These are phyloP conservation scores for Actinernus sp. DNA, from an alignment of 92 coral and sea anemone species.

Conservation along the genomic window DNA sequence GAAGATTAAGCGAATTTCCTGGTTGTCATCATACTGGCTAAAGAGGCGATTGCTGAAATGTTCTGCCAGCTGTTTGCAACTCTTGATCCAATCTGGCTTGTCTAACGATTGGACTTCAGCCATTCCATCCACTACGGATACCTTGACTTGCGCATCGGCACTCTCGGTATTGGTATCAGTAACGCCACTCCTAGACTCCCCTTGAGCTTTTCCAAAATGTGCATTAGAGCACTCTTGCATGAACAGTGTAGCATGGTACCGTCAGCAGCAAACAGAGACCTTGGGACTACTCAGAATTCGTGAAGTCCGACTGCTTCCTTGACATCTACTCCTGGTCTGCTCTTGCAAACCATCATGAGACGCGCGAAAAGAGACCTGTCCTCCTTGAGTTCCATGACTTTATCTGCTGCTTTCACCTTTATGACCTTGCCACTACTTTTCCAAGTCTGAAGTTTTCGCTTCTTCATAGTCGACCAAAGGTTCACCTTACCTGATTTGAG, in stretches of 20 bases:
- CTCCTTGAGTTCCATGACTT: slow-evolving; percentile 38
- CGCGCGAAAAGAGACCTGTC: slow-evolving; percentile 51
- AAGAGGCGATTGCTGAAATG: slow-evolving; percentile 26
- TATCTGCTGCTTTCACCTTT: slow-evolving; percentile 8
- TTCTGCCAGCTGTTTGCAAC: slow-evolving; percentile 48
- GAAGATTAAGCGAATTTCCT: slow-evolving; percentile 42
- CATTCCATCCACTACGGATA: slow-evolving; percentile 61
- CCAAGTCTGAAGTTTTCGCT: slow-evolving; percentile 41
- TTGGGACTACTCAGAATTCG: slow-evolving; percentile 33
- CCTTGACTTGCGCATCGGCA: too few species aligned
- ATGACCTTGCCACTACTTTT: slow-evolving; percentile 9
- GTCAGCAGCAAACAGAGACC: slow-evolving; percentile 30
- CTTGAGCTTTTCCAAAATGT: slow-evolving; percentile 3
- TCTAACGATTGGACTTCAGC: slow-evolving; percentile 57
- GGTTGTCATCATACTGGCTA: slow-evolving; percentile 2
- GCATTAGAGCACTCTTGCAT: slow-evolving; percentile 23
- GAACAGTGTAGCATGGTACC: slow-evolving; percentile 28
- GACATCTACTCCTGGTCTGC: slow-evolving; percentile 19
- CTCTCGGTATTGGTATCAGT: slow-evolving; percentile 2
- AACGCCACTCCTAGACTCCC: too few species aligned
- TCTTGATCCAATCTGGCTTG: slow-evolving; percentile 38
- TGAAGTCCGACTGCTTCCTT: slow-evolving; percentile 29
- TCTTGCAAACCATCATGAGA: slow-evolving; percentile 4
- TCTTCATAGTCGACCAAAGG: slow-evolving; percentile 57
- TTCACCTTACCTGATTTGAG: slow-evolving; percentile 17